A percentile compares a stretch with the other conserved stretches of the same genome.
These are phyloP conservation scores for Chroicocephalus ridibundus DNA, from an alignment of 2,113 vertebrate genomes.

Conservation along the genomic window DNA sequence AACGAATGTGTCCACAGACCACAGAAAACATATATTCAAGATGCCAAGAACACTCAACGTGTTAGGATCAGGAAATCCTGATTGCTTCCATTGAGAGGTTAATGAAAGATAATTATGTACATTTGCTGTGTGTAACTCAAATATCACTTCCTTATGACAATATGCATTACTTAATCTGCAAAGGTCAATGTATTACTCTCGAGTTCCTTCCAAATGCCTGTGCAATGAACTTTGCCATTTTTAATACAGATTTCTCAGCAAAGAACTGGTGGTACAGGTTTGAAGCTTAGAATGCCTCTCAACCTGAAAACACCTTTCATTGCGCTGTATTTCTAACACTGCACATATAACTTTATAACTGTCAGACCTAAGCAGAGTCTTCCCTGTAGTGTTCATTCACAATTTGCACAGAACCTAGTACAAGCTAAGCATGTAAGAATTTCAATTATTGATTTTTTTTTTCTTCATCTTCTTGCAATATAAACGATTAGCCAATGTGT, in stretches of 20 bases:
- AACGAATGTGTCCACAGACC: not conserved
- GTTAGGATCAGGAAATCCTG: not conserved
- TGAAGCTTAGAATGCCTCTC: not conserved
- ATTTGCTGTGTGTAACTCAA: slow-evolving; percentile 29
- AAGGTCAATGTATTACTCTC: slow-evolving; percentile 41
- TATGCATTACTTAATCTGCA: slow-evolving; percentile 17
- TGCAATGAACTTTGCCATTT: slow-evolving; percentile 49
- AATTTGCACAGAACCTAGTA: not conserved
- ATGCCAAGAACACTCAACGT: not conserved
- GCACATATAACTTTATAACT: not conserved
- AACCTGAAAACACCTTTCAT: not conserved
- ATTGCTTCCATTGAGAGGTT: not conserved
- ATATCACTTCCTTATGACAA: slow-evolving; percentile 59
- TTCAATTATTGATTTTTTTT: not conserved
- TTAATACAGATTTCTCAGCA: not conserved
- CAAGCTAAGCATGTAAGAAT: not conserved
- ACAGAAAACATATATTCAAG: not conserved
- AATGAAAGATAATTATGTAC: slow-evolving; percentile 13
- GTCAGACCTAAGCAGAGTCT: not conserved
- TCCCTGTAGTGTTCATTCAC: not conserved
- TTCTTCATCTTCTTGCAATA: not conserved
- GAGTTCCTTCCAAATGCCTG: slow-evolving; percentile 36
- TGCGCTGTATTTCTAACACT: not conserved
- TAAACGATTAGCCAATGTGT: not conserved
- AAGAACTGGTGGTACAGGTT: slow-evolving; percentile 38